A percentile compares a stretch with the other conserved stretches of the same genome.
Evolutionary conservation across 2,797 vertebrate species (phyloP).

Genomic region (Denticeps clupeoides): DNA sequence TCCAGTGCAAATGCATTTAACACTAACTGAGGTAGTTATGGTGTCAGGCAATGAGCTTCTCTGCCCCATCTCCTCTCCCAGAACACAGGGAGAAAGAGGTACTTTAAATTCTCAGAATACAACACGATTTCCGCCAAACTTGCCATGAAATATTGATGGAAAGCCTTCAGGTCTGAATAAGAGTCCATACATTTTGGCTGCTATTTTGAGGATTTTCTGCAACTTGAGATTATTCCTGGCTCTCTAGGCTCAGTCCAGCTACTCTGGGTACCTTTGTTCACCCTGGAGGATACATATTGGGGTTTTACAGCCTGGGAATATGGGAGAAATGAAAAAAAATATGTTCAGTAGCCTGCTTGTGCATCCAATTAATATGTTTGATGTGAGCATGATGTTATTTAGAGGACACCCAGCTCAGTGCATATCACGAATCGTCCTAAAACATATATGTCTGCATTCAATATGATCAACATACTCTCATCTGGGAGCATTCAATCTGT

Average conservation of each 20-base stretch:
- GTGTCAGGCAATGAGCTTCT: background rate
- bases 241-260: slow-evolving; percentile 4
- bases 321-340: too few species aligned
- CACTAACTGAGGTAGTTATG: too few species aligned
- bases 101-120: slow-evolving; percentile 29
- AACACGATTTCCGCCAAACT: slow-evolving; percentile 25
- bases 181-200: slow-evolving; percentile 13
- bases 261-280: slow-evolving; percentile 1
- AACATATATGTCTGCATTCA: too few species aligned
- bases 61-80: slow-evolving; percentile 3
- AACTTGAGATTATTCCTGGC: slow-evolving; percentile 10
- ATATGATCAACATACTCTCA: too few species aligned
- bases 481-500: too few species aligned
- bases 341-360: too few species aligned
- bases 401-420: too few species aligned
- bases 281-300: background rate
- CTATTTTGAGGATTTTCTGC: slow-evolving; percentile 17
- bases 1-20: too few species aligned
- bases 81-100: background rate
- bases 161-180: slow-evolving; percentile 32
- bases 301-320: background rate
- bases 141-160: slow-evolving; percentile 39
- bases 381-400: too few species aligned
- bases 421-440: too few species aligned
- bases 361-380: too few species aligned